Evolutionary conservation across 1,140 invertebrate species (phyloP).

Genomic region (Ceratosolen fusciceps): DNA sequence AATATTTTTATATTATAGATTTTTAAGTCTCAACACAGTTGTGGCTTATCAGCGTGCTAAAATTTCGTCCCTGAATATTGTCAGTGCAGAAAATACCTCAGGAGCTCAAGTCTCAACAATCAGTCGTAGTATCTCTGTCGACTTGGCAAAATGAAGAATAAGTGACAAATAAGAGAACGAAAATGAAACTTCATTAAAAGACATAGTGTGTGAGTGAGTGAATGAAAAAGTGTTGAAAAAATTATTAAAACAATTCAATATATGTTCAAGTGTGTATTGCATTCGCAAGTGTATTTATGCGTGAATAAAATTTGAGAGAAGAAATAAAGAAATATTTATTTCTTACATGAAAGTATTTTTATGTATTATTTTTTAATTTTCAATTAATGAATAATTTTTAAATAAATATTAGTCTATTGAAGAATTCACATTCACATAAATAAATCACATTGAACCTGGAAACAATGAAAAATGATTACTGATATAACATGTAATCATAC

Average conservation of each 20-base stretch:
- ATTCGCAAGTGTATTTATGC: too few relatives aligned
- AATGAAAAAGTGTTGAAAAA: not conserved
- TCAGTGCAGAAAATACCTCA: slow-evolving; percentile 65
- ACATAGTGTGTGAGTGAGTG: not conserved
- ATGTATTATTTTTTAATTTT: not conserved
- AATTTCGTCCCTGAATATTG: slow-evolving; percentile 88
- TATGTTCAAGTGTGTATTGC: too few relatives aligned
- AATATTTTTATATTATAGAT: slow-evolving; percentile 70
- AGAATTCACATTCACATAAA: slow-evolving; percentile 2
- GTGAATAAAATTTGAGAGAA: not conserved
- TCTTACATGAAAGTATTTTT: slow-evolving; percentile 7
- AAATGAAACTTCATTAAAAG: not conserved
- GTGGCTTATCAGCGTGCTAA: slow-evolving; percentile 90
- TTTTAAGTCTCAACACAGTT: slow-evolving; percentile 87
- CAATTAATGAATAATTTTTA: not conserved
- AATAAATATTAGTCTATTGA: slow-evolving; percentile 20
- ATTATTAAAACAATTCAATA: too few relatives aligned
- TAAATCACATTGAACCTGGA: slow-evolving; percentile 10
- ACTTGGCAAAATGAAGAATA: slow-evolving; percentile 61
- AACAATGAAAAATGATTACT: slow-evolving; percentile 1
- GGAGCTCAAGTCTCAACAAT: slow-evolving; percentile 72
- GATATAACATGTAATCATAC: slow-evolving; percentile 3
- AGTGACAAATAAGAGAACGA: not conserved
- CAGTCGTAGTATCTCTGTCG: slow-evolving; percentile 71
- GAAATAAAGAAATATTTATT: not conserved